These are phyloP conservation scores for Anolis apletophallus DNA, from an alignment of 2,797 vertebrate genomes.

Conservation along the genomic window DNA sequence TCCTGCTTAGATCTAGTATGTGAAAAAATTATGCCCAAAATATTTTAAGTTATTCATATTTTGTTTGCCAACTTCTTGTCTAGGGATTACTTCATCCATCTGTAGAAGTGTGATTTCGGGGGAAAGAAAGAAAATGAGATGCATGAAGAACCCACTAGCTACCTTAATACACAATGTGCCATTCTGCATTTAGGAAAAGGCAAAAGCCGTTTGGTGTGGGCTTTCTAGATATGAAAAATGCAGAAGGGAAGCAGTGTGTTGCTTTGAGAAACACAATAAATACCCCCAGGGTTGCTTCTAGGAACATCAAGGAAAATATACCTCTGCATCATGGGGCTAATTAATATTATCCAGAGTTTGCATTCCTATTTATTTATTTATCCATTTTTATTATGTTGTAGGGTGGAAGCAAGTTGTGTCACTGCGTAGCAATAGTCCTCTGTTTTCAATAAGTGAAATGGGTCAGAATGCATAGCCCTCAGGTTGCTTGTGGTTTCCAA, in stretches of 20 bases:
- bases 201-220: fast-evolving
- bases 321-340: constrained; percentile 23
- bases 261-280: constrained; percentile 15
- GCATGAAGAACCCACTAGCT: not conserved
- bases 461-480: not conserved
- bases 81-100: not conserved
- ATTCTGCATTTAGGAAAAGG: constrained; percentile 8
- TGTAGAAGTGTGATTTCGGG: not conserved
- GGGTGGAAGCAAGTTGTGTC: not conserved
- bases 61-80: not conserved
- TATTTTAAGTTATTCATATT: not conserved
- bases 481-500: no score
- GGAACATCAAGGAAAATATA: constrained; percentile 24
- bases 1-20: not conserved
- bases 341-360: constrained; percentile 20
- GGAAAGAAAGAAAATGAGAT: not conserved
- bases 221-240: constrained; percentile 1
- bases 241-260: constrained; percentile 1
- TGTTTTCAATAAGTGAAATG: not conserved
- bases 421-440: no score
- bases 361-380: not conserved
- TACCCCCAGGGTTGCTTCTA: not conserved
- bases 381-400: not conserved
- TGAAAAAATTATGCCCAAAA: not conserved
- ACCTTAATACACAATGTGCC: not conserved